phyloP scores from a whole-genome alignment of 2,797 vertebrate genomes.

The Muraenolepis orangiensis region DNA sequence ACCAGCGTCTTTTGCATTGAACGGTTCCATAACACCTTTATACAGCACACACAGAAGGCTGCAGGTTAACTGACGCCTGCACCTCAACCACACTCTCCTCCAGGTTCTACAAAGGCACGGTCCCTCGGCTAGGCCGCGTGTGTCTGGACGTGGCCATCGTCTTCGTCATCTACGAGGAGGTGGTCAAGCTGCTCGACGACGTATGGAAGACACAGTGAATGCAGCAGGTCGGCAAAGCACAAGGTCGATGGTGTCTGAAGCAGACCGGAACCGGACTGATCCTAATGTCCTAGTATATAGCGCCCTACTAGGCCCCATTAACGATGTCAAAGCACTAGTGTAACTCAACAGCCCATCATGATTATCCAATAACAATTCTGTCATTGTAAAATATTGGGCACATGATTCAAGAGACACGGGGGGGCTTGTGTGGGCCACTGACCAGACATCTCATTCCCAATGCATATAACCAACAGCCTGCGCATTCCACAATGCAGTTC shows the following conservation, averaged over 20 bases:
- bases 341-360: background rate
- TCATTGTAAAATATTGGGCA: background rate
- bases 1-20: background rate
- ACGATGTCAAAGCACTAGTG: background rate
- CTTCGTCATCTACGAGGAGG: slow-evolving; percentile 78
- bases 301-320: background rate
- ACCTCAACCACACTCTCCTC: background rate
- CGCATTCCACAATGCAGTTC: slow-evolving; percentile 9
- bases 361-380: background rate
- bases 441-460: background rate
- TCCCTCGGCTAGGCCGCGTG: slow-evolving; percentile 71
- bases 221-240: slow-evolving; percentile 7
- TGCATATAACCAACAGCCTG: slow-evolving; percentile 2
- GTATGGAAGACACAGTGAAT: slow-evolving; percentile 74
- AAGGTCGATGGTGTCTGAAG: slow-evolving; percentile 34
- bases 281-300: slow-evolving; percentile 17
- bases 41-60: background rate
- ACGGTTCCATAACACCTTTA: background rate
- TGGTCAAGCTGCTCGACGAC: slow-evolving; percentile 73
- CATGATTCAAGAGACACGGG: background rate
- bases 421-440: background rate
- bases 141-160: slow-evolving; percentile 76
- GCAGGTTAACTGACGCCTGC: background rate
- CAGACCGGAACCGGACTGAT: slow-evolving; percentile 16
- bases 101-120: slow-evolving; percentile 80